These are phyloP conservation scores for Eristalis tenax DNA, from an alignment of 2,888 invertebrate genomes.

Conservation along the genomic window DNA sequence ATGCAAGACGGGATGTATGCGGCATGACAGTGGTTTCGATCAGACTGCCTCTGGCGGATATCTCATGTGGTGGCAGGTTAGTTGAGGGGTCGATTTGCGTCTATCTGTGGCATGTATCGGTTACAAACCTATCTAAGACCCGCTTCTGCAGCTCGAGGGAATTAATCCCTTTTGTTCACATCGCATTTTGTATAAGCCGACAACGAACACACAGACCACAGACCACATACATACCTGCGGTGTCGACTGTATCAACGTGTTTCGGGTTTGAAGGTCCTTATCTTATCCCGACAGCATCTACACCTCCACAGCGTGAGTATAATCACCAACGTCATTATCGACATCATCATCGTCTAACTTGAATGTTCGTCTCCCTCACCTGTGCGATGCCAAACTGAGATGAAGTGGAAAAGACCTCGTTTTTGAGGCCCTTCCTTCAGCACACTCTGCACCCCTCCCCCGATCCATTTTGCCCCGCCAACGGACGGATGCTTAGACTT, in stretches of 20 bases:
- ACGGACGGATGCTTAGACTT: neutral
- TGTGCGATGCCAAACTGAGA: conserved; percentile 31
- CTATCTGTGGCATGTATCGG: too few species aligned
- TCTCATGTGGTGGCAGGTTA: too few species aligned
- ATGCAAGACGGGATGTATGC: neutral
- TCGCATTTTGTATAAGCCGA: too few species aligned
- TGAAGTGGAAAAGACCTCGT: conserved; percentile 35
- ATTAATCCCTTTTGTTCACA: too few species aligned
- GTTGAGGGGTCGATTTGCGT: too few species aligned
- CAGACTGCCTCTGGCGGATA: too few species aligned
- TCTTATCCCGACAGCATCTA: conserved; percentile 6
- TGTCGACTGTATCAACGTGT: conserved; percentile 8
- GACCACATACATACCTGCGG: neutral
- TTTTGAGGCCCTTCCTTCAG: neutral
- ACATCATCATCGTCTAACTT: conserved; percentile 47
- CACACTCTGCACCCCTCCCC: neutral
- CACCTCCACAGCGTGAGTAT: conserved; percentile 27
- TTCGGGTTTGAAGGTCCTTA: conserved; percentile 28
- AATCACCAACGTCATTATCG: conserved; percentile 44
- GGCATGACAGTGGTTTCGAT: neutral
- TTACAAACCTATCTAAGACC: too few species aligned
- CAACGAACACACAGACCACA: too few species aligned
- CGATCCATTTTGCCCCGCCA: neutral
- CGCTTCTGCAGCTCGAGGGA: too few species aligned
- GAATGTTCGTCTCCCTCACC: conserved; percentile 46